These are phyloP conservation scores for Rosalia funebris DNA, from an alignment of 2,888 invertebrate genomes.

Conservation along the genomic window DNA sequence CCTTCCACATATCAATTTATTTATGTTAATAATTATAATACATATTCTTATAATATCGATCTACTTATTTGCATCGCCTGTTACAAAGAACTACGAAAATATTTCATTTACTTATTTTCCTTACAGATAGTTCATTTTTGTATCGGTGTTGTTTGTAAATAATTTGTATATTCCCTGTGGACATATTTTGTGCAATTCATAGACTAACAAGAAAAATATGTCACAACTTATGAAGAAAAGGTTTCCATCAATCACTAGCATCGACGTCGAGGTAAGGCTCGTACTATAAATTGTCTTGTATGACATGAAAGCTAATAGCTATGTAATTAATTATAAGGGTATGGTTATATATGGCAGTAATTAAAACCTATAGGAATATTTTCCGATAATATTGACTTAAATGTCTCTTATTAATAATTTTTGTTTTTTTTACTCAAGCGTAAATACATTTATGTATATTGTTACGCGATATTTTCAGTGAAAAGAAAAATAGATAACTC, in stretches of 20 bases:
- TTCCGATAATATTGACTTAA: too few relatives aligned
- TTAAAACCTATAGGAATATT: too few relatives aligned
- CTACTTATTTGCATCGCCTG: conserved; percentile 4
- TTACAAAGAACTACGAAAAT: background rate
- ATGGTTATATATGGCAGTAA: background rate
- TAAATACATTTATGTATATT: too few relatives aligned
- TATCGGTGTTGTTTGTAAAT: conserved; percentile 12
- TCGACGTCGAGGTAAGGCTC: conserved; percentile 64
- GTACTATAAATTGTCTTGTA: background rate
- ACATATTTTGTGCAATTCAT: background rate
- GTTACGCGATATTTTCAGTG: too few relatives aligned
- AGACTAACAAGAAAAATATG: conserved; percentile 38
- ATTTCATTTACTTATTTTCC: background rate
- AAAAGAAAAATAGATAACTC: too few relatives aligned
- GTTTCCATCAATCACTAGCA: conserved; percentile 67
- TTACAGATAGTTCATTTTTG: conserved; percentile 7
- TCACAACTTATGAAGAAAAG: conserved; percentile 63
- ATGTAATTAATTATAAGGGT: background rate
- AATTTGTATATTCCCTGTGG: conserved; percentile 7
- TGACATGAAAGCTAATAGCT: conserved; percentile 1
- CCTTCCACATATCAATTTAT: too few relatives aligned
- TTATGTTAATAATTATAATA: too few relatives aligned
- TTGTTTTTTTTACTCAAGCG: too few relatives aligned
- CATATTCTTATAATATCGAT: conserved; percentile 2
- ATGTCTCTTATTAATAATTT: too few relatives aligned